Evolutionary conservation across 2,113 vertebrate genomes (phyloP), one percentile per base, ranked within the genome.

Genomic region (Oriolus oriolus): DNA sequence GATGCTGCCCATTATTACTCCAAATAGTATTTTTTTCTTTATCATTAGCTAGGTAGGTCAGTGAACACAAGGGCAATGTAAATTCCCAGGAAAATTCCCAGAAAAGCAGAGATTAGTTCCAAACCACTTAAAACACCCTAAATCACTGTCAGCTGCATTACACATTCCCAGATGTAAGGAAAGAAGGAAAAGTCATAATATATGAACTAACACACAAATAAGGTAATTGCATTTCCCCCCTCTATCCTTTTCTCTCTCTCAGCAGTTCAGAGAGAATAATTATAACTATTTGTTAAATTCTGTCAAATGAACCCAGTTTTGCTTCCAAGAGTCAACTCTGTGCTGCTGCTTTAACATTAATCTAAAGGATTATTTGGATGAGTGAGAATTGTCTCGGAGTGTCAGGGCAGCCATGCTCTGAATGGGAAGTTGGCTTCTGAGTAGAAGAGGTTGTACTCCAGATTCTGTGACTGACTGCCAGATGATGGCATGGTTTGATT

Each of bases 1-100:
- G 95, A 95, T 56, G 79, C 64, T 92, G 41, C 49, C 84, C 37
- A 22, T 96, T 96, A 87, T 90, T 95, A 96, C 83, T 95, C 39
- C 89, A 81, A 93, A 92, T 66, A 92, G 50, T 81, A 84, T 92
- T 47, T 57, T 90, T 84, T 71, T 52, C 57, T 80, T 95, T 87
- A 86, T 85, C 64, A 84, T 65, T 92, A 94, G 63, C 75, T 82
- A 39, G 54, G 87, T 76, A 92, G 96, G 93, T 93, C 82, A 95
- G 42, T 47, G 71, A 95, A 66, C 69, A 63, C 60, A 83, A 69
- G 31, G 39, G 87, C 35, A 73, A 93, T 23, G 19, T 84, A 33
- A 47, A 69, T 75, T 49, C 70, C n/a, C 50, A 54, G 49, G 23
- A 70, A 80, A 71, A 60, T 70, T 75, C 80, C 79, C 66, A 94